These are phyloP conservation scores for Loris lydekkerianus DNA, from an alignment of 2,797 vertebrate species.

Conservation along the genomic window DNA sequence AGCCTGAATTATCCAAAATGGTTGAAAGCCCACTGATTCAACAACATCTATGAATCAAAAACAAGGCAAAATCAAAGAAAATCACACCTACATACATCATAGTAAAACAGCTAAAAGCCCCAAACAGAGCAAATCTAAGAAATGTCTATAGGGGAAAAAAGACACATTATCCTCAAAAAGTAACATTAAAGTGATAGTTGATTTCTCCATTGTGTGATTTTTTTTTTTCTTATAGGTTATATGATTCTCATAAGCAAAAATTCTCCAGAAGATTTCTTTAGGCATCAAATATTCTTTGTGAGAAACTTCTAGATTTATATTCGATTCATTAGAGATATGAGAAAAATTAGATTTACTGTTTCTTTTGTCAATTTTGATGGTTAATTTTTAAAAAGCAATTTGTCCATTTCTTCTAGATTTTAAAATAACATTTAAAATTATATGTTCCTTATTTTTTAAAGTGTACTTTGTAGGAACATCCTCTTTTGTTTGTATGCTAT, in stretches of 20 bases:
- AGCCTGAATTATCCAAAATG: constrained; percentile 65
- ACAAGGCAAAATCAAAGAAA: constrained; percentile 64
- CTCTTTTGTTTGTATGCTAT: neutral
- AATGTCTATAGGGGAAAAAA: constrained; percentile 8
- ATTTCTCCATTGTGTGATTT: constrained; percentile 27
- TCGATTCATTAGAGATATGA: neutral
- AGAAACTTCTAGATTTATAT: constrained; percentile 41
- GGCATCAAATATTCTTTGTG: constrained; percentile 15
- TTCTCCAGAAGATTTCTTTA: neutral
- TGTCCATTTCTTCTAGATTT: constrained; percentile 42
- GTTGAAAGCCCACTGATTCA: constrained; percentile 52
- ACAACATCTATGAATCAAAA: constrained; percentile 59
- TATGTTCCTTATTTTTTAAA: neutral
- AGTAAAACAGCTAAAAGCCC: constrained; percentile 36
- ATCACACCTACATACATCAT: constrained; percentile 29
- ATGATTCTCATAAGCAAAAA: neutral
- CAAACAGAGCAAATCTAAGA: constrained; percentile 52
- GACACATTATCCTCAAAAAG: constrained; percentile 53
- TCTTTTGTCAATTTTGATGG: neutral
- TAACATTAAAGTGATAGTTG: constrained; percentile 25
- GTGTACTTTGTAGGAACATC: neutral
- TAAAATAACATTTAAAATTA: constrained; percentile 42
- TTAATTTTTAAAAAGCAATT: constrained; percentile 31
- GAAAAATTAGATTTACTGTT: constrained; percentile 25
- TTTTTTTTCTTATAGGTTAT: neutral